phyloP scores from a whole-genome alignment of 2,113 vertebrate genomes.

The Marcusenius ussheri region DNA sequence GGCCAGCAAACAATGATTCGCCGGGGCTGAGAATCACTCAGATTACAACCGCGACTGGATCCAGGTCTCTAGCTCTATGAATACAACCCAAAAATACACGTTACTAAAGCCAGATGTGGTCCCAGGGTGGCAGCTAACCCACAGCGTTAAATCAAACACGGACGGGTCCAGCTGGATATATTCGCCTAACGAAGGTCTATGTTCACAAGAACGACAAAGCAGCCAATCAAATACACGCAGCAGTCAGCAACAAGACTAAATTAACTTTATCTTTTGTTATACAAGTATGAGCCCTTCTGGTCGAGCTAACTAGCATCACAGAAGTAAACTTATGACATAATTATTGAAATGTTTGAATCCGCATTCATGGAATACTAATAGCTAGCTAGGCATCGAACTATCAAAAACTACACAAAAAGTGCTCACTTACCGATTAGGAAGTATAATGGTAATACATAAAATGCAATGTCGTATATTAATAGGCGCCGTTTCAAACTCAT shows the following conservation, averaged over 20 bases:
- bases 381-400: neutral
- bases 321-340: neutral
- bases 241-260: neutral
- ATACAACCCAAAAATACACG: neutral
- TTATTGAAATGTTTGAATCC: neutral
- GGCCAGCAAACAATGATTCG: neutral
- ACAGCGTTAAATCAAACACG: neutral
- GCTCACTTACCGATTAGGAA: neutral
- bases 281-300: neutral
- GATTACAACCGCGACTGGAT: neutral
- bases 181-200: neutral
- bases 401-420: neutral
- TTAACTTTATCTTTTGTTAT: neutral
- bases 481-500: neutral
- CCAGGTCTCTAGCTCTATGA: neutral
- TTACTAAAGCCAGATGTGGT: neutral
- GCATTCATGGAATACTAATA: neutral
- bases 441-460: neutral
- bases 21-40: neutral
- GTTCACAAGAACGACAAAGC: neutral
- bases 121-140: neutral
- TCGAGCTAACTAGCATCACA: neutral
- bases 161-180: neutral
- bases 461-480: neutral
- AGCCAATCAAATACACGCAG: neutral